Evolutionary conservation across 1,140 invertebrate species (phyloP), one percentile per base, ranked within the genome.

Genomic region (Sipha flava): DNA sequence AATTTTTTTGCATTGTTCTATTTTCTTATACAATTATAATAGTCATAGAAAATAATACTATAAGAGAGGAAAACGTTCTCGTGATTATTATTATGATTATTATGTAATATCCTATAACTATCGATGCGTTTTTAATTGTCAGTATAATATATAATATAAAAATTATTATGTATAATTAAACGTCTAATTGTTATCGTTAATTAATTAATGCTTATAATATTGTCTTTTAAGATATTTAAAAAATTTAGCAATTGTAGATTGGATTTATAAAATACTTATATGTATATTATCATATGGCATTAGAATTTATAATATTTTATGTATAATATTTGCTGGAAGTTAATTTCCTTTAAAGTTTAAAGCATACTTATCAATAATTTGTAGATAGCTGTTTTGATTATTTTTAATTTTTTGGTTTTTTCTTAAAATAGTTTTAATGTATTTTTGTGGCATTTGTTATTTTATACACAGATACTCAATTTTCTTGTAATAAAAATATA

Each of bases 361-460:
- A 66, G 31, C n/a, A n/a, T n/a, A n/a, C n/a, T n/a, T n/a, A n/a
- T 21, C 3, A 23, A 52, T 52, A 1, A 23, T 21, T 52, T 0
- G n/a, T 40, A n/a, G n/a, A n/a, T n/a, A 66, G 34, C 21, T 66
- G 40, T 26, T 54, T 54, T 26, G 3, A 40, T 66, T 23, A 66
- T 40, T 66, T 23, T 26, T 40, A 14, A n/a, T 37, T 66, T 40
- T 6, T 23, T 26, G 31, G 40, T 43, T 21, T 62, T 62, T 18
- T 23, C 62, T 64, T 37, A 64, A 64, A 34, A 64, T 64, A 66
- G 62, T 66, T 43, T 16, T 66, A 40, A 40, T 40, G 18, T 40
- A 66, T 66, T 40, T 66, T 66, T 40, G 9, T 66, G n/a, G 62
- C 62, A 66, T 66, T 66, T 40, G 62, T 66, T 66, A 66, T 66